These are phyloP conservation scores for Dunckerocampus dactyliophorus DNA, from an alignment of 2,113 vertebrate genomes.

Conservation along the genomic window DNA sequence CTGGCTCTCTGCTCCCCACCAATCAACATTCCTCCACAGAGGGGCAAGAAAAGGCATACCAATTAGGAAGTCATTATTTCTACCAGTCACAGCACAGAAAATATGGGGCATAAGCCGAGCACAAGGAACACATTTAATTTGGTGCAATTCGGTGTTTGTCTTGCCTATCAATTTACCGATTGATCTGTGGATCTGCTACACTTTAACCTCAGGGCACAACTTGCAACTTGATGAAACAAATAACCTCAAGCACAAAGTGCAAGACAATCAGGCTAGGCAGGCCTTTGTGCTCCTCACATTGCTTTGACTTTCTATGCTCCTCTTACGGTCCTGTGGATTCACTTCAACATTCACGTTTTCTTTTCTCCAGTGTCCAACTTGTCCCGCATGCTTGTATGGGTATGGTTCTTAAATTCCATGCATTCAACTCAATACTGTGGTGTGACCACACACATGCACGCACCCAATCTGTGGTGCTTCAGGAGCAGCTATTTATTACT, in stretches of 20 bases:
- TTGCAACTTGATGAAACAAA: neutral
- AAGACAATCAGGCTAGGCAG: neutral
- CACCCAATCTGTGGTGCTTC: slow-evolving; percentile 30
- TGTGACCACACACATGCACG: neutral
- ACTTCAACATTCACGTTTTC: too few species aligned
- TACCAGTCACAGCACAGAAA: slow-evolving; percentile 56
- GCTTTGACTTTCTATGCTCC: too few species aligned
- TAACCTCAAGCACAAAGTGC: slow-evolving; percentile 10
- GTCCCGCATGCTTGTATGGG: too few species aligned
- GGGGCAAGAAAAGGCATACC: slow-evolving; percentile 55
- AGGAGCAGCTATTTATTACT: slow-evolving; percentile 42
- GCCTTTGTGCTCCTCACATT: neutral
- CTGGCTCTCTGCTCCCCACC: slow-evolving; percentile 41
- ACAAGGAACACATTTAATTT: slow-evolving; percentile 53
- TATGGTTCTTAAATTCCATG: too few species aligned
- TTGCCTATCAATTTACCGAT: neutral
- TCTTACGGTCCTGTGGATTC: too few species aligned
- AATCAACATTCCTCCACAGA: slow-evolving; percentile 50
- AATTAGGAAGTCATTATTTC: slow-evolving; percentile 71
- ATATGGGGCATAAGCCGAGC: slow-evolving; percentile 45
- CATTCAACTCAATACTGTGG: too few species aligned
- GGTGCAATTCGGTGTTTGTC: neutral
- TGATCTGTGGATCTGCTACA: neutral
- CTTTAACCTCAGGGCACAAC: neutral
- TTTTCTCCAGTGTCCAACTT: too few species aligned